These are phyloP conservation scores for Pteropus alecto DNA, from an alignment of 2,113 vertebrate genomes.

Conservation along the genomic window DNA sequence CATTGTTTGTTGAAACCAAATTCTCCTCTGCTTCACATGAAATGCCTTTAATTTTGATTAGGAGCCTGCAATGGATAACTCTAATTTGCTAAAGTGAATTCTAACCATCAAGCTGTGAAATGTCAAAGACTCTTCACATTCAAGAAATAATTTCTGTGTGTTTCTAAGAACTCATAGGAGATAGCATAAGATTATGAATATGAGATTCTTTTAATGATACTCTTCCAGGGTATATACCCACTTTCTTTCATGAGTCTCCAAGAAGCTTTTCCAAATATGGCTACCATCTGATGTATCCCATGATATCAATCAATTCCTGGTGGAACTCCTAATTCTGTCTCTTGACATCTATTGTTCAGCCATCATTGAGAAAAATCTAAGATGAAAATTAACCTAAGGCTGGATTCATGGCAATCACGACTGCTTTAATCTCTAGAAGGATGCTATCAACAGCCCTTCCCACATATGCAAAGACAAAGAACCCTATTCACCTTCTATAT, in stretches of 20 bases:
- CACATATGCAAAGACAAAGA: neutral
- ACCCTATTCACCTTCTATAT: neutral
- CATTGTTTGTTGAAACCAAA: constrained; percentile 24
- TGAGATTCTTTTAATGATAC: neutral
- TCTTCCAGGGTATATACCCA: neutral
- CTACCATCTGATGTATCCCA: neutral
- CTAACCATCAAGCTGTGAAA: neutral
- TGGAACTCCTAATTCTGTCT: neutral
- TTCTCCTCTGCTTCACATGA: constrained; percentile 24
- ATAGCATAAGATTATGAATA: neutral
- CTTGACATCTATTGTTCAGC: neutral
- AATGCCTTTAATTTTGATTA: constrained; percentile 24
- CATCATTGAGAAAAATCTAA: neutral
- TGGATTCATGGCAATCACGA: neutral
- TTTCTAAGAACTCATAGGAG: constrained; percentile 23
- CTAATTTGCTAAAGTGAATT: constrained; percentile 43
- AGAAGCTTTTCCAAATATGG: neutral
- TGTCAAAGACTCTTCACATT: constrained; percentile 3
- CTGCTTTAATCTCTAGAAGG: neutral
- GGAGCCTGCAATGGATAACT: neutral
- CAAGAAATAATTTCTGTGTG: constrained; percentile 15
- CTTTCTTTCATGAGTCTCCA: neutral
- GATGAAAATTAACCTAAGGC: neutral
- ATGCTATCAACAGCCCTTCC: neutral
- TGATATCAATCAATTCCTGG: neutral